These are phyloP conservation scores for Enteromius argenteus DNA, from an alignment of 2,797 vertebrate genomes.

Conservation along the genomic window DNA sequence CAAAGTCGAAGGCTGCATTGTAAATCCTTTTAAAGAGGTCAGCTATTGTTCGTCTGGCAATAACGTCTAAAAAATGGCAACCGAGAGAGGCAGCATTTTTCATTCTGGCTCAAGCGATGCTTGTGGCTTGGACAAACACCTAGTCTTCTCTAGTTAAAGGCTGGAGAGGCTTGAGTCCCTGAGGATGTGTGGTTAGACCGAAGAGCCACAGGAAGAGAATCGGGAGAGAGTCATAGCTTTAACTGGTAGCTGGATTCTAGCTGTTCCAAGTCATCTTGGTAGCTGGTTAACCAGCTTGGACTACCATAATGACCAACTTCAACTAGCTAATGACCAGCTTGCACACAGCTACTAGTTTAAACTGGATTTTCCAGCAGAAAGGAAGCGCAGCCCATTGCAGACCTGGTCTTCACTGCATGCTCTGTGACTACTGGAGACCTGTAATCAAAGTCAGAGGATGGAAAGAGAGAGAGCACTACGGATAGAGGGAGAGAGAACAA, in stretches of 20 bases:
- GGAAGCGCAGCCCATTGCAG: not conserved
- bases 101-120: not conserved
- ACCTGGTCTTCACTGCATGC: conserved; percentile 13
- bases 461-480: conserved; percentile 3
- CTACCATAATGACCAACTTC: not conserved
- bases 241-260: not conserved
- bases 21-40: conserved; percentile 34
- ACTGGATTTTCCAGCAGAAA: not conserved
- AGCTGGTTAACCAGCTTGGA: not conserved
- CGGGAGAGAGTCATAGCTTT: not conserved
- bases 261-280: not conserved
- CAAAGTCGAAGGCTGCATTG: conserved; percentile 20
- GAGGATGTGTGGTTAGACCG: conserved; percentile 1
- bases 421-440: conserved; percentile 37
- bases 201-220: conserved; percentile 28
- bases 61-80: not conserved
- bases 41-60: not conserved
- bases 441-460: conserved; percentile 50
- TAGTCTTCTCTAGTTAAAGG: conserved; percentile 2
- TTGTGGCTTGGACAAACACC: not conserved
- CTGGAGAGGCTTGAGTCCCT: conserved; percentile 13
- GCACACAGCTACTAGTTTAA: not conserved
- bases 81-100: not conserved
- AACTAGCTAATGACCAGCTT: not conserved
- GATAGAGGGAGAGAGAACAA: conserved; percentile 37